These are phyloP conservation scores for Pristis pectinata DNA, from an alignment of 2,797 vertebrate species.

Conservation along the genomic window DNA sequence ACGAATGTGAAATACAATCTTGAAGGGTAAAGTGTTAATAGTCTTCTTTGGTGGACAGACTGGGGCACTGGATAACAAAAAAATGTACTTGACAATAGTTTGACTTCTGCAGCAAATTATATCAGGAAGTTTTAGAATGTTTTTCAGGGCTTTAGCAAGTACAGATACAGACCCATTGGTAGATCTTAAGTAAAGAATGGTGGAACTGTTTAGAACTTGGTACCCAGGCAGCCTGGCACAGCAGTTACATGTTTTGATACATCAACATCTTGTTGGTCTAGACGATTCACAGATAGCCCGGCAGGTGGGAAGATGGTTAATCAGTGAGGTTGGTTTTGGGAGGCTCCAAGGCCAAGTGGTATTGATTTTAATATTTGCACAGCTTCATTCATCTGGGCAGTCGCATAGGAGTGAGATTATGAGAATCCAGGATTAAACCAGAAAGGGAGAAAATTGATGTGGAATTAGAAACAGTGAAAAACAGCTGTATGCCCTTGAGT, in stretches of 20 bases:
- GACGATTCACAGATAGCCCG: neutral
- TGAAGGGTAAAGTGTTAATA: neutral
- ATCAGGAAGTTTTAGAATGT: neutral
- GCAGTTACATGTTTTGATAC: neutral
- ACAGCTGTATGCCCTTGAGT: neutral
- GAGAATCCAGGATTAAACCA: neutral
- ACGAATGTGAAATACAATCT: neutral
- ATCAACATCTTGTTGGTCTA: neutral
- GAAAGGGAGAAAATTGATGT: slow-evolving; percentile 17
- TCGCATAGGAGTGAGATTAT: neutral
- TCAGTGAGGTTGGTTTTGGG: neutral
- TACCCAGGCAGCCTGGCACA: neutral
- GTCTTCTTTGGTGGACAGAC: neutral
- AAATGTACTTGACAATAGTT: neutral
- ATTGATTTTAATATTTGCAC: neutral
- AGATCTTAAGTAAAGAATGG: neutral
- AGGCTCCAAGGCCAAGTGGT: neutral
- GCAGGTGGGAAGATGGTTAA: neutral
- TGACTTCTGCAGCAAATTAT: neutral
- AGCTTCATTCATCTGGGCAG: neutral
- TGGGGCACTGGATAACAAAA: neutral
- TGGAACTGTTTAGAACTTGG: neutral
- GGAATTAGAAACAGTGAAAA: neutral
- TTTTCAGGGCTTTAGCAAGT: neutral
- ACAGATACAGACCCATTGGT: neutral